Evolutionary conservation across 1,140 invertebrate species (phyloP).

Genomic region (Notospermus geniculatus): DNA sequence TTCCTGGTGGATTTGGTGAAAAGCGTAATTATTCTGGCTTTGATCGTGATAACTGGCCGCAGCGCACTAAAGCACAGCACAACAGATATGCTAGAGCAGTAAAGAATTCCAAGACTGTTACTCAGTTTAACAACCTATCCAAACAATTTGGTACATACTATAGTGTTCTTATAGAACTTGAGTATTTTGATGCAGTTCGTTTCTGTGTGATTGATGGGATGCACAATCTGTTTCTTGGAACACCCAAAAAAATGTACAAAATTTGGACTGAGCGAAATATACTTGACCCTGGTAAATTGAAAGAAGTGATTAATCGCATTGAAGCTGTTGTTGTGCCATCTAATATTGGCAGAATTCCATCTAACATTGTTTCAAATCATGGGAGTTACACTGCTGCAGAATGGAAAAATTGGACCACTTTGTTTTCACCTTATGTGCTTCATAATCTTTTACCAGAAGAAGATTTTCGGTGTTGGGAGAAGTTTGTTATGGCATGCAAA

Average conservation of each 20-base stretch:
- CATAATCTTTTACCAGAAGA: conserved; percentile 20
- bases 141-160: no score
- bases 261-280: conserved; percentile 8
- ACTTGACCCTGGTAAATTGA: conserved; percentile 13
- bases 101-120: no score
- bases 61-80: no score
- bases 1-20: no score
- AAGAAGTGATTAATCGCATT: conserved; percentile 11
- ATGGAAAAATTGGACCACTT: conserved; percentile 24
- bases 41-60: no score
- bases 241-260: conserved; percentile 12
- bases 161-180: no score
- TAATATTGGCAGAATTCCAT: conserved; percentile 18
- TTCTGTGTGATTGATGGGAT: conserved; percentile 21
- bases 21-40: no score
- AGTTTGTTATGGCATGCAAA: conserved; percentile 24
- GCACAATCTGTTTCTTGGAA: conserved; percentile 12
- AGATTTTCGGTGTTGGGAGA: conserved; percentile 20
- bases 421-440: conserved; percentile 21
- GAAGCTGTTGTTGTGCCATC: conserved; percentile 12
- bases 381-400: conserved; percentile 22
- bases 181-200: no score
- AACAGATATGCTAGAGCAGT: no score
- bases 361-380: conserved; percentile 17
- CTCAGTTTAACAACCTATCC: no score